phyloP scores from a whole-genome alignment of 2,113 vertebrate genomes.

The Jacana jacana region DNA sequence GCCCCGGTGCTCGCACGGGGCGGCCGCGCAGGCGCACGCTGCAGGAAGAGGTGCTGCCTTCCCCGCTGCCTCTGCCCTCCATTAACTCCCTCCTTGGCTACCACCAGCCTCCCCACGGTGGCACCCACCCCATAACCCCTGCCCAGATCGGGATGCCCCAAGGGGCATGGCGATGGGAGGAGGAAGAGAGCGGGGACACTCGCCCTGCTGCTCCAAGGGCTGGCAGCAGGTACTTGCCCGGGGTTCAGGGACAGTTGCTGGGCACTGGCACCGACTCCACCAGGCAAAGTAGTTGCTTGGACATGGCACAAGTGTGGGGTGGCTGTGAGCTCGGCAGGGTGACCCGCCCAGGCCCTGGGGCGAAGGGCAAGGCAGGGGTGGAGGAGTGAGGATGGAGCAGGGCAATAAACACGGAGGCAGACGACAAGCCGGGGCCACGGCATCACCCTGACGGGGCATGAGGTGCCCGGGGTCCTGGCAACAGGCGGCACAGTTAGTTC shows the following conservation, averaged over 20 bases:
- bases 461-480: fast-evolving
- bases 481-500: background rate
- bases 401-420: background rate
- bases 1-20: background rate
- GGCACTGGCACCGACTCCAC: background rate
- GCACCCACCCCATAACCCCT: fast-evolving
- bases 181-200: fast-evolving
- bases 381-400: background rate
- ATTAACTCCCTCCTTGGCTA: background rate
- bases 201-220: background rate
- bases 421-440: fast-evolving
- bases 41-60: conserved; percentile 12
- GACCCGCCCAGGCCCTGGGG: background rate
- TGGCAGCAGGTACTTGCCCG: fast-evolving
- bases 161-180: background rate
- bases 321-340: background rate
- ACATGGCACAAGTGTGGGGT: fast-evolving
- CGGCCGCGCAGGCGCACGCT: background rate
- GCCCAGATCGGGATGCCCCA: fast-evolving
- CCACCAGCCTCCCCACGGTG: fast-evolving
- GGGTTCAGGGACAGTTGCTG: background rate
- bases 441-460: background rate
- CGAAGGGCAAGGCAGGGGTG: background rate
- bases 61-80: conserved; percentile 42
- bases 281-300: background rate